Evolutionary conservation across 2,113 vertebrate species (phyloP).

Genomic region (Aix galericulata): DNA sequence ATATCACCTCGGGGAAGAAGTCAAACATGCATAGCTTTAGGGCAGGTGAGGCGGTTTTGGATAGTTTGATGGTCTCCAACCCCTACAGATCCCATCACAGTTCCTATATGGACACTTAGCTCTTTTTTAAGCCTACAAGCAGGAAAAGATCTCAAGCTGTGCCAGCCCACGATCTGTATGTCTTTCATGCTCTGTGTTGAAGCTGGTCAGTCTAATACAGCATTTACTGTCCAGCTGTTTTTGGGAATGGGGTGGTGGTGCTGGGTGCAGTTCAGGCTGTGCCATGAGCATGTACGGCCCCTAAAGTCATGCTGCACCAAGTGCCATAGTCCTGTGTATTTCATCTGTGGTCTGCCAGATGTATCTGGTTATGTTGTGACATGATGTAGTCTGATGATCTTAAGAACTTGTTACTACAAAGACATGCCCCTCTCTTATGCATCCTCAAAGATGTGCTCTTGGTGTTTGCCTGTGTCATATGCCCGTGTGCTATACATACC

Average conservation of each 20-base stretch:
- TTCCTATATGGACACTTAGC: not conserved
- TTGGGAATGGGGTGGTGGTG: not conserved
- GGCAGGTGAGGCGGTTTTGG: not conserved
- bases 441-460: not conserved
- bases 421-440: not conserved
- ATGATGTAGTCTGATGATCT: not conserved
- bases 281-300: not conserved
- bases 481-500: not conserved
- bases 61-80: not conserved
- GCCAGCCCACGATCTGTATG: not conserved
- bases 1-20: rapidly evolving
- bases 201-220: not conserved
- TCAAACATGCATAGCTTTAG: not conserved
- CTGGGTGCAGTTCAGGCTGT: not conserved
- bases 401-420: not conserved
- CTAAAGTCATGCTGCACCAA: not conserved
- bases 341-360: not conserved
- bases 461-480: not conserved
- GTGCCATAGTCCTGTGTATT: not conserved
- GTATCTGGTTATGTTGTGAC: not conserved
- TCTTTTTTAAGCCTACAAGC: not conserved
- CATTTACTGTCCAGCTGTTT: not conserved
- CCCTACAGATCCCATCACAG: not conserved
- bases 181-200: not conserved
- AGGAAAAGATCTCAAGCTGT: not conserved